Conservation (phyloP, 1,140 invertebrate genomes). For the Pemphigus obesinymphae region DNA sequence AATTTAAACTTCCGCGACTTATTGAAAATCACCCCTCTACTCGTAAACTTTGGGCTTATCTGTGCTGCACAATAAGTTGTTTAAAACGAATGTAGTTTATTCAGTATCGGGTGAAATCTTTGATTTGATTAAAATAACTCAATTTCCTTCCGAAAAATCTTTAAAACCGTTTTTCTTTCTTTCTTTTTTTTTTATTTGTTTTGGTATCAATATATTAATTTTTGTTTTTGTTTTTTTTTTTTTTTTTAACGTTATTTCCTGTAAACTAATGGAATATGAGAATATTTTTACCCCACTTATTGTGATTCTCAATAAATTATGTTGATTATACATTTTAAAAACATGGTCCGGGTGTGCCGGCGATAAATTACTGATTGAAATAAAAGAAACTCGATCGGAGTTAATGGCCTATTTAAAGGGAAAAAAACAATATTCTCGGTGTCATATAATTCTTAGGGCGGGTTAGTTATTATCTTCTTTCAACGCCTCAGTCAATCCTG, state of each 20-base stretch:
- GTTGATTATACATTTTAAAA: conserved; percentile 33
- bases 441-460: conserved; percentile 8
- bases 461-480: conserved; percentile 26
- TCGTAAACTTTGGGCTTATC: not conserved
- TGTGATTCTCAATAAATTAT: conserved; percentile 34
- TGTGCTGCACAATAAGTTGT: not conserved
- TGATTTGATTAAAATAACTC: not conserved
- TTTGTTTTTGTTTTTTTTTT: no score
- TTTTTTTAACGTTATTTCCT: not conserved
- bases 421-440: conserved; percentile 22
- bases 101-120: not conserved
- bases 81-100: conserved; percentile 8
- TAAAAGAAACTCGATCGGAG: conserved; percentile 29
- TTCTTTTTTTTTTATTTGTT: not conserved
- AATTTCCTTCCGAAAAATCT: not conserved
- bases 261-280: not conserved
- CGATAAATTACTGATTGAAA: conserved; percentile 41
- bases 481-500: not conserved
- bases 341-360: not conserved
- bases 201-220: not conserved
- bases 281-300: not conserved
- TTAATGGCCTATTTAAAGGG: conserved; percentile 31
- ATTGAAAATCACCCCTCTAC: not conserved
- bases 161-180: not conserved
- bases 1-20: not conserved